These are phyloP conservation scores for Tanypteryx hageni DNA, from an alignment of 2,888 invertebrate genomes.

Conservation along the genomic window DNA sequence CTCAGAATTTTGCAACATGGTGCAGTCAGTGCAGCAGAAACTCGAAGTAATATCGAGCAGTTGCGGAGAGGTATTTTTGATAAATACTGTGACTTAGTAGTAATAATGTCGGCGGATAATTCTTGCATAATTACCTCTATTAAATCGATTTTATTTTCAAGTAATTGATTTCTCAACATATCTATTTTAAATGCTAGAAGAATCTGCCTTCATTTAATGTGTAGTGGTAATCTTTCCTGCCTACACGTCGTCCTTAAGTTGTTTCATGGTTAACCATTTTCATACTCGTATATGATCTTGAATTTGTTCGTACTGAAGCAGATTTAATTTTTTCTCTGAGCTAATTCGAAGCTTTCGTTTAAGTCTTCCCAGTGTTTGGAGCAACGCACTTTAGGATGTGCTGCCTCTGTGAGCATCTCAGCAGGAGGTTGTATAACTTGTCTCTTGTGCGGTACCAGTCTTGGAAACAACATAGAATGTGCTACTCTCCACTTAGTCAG, in stretches of 20 bases:
- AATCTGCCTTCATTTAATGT: too few relatives aligned
- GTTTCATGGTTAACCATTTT: too few relatives aligned
- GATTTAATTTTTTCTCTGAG: not conserved
- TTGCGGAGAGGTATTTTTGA: conserved; percentile 24
- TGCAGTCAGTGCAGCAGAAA: conserved; percentile 71
- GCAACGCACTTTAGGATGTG: conserved; percentile 33
- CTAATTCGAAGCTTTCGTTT: conserved; percentile 8
- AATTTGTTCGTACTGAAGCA: not conserved
- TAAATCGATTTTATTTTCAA: too few relatives aligned
- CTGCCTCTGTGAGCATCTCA: conserved; percentile 35
- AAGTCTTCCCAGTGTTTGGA: conserved; percentile 25
- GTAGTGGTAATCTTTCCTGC: too few relatives aligned
- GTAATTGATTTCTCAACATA: too few relatives aligned
- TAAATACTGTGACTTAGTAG: too few relatives aligned
- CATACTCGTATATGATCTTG: not conserved
- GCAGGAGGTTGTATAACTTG: conserved; percentile 47
- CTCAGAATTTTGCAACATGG: conserved; percentile 74
- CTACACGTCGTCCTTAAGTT: too few relatives aligned
- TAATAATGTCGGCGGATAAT: too few relatives aligned
- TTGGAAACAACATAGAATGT: conserved; percentile 46
- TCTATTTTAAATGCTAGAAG: too few relatives aligned
- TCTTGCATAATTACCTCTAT: too few relatives aligned
- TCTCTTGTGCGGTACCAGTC: conserved; percentile 32
- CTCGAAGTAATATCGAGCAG: conserved; percentile 44
- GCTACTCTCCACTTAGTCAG: conserved; percentile 37